Evolutionary conservation across 2,113 vertebrate species (phyloP).

Genomic region (Noturus placidus): DNA sequence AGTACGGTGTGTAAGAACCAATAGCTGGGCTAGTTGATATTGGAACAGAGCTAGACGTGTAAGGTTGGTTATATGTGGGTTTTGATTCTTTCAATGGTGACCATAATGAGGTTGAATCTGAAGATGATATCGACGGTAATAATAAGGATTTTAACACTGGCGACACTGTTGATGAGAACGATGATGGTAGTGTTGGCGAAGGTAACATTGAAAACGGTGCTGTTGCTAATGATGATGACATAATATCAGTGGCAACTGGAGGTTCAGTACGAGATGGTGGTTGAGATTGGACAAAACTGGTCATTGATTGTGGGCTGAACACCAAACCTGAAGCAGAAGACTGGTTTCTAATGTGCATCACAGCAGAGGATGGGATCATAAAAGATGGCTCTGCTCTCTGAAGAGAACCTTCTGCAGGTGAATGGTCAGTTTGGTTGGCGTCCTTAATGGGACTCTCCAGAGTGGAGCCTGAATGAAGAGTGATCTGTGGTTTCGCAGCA

Average conservation of each 20-base stretch:
- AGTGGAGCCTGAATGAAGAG: slow-evolving; percentile 70
- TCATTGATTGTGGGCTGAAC: slow-evolving; percentile 63
- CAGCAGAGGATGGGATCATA: slow-evolving; percentile 55
- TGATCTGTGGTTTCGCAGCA: slow-evolving; percentile 64
- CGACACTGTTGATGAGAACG: slow-evolving; percentile 38
- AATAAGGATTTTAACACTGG: slow-evolving; percentile 8
- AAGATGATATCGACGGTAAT: slow-evolving; percentile 38
- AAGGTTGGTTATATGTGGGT: not conserved
- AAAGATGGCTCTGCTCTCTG: slow-evolving; percentile 66
- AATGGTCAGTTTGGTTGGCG: slow-evolving; percentile 73
- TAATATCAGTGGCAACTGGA: slow-evolving; percentile 61
- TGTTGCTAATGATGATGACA: slow-evolving; percentile 51
- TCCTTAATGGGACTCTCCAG: slow-evolving; percentile 72
- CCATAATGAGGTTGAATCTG: not conserved
- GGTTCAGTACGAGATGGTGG: slow-evolving; percentile 53
- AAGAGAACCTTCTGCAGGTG: slow-evolving; percentile 71
- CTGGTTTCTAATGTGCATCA: slow-evolving; percentile 62
- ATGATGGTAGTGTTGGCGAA: slow-evolving; percentile 38
- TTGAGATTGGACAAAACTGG: slow-evolving; percentile 46
- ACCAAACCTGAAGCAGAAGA: slow-evolving; percentile 84
- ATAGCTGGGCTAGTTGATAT: not conserved
- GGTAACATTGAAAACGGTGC: not conserved
- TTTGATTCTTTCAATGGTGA: not conserved
- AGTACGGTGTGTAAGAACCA: not conserved
- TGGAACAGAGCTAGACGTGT: not conserved